A percentile compares a stretch with the other conserved stretches of the same genome.
Evolutionary conservation across 2,888 invertebrate genomes (phyloP).

Genomic region (Galerucella calmariensis): DNA sequence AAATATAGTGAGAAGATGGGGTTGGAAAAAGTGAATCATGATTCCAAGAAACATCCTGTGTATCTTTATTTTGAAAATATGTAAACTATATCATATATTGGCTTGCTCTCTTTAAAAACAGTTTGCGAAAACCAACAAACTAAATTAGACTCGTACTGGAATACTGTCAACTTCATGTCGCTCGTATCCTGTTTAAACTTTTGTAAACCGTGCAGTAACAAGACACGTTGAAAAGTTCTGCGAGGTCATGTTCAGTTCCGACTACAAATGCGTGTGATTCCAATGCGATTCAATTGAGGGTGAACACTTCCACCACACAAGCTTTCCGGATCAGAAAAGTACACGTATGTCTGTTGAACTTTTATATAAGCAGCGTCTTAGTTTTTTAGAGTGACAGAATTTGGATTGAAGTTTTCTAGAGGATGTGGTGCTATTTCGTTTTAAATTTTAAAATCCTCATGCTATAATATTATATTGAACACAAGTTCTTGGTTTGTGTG

Average conservation of each 20-base stretch:
- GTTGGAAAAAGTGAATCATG: too few species aligned
- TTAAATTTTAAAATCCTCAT: too few species aligned
- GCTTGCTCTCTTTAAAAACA: background rate
- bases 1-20: too few species aligned
- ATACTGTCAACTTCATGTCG: background rate
- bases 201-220: conserved; percentile 3
- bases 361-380: background rate
- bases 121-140: background rate
- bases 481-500: too few species aligned
- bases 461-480: too few species aligned
- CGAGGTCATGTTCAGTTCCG: conserved; percentile 4
- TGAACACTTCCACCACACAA: background rate
- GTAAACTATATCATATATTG: background rate
- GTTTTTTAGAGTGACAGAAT: background rate
- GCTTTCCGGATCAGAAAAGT: conserved; percentile 2
- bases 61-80: background rate
- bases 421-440: background rate
- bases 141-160: background rate
- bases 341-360: background rate
- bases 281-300: conserved; percentile 7
- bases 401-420: background rate
- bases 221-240: conserved; percentile 10
- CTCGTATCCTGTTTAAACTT: conserved; percentile 13
- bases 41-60: too few species aligned
- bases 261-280: conserved; percentile 14